These are phyloP conservation scores for Syngnathus rostellatus DNA, from an alignment of 2,797 vertebrate species.

Conservation along the genomic window DNA sequence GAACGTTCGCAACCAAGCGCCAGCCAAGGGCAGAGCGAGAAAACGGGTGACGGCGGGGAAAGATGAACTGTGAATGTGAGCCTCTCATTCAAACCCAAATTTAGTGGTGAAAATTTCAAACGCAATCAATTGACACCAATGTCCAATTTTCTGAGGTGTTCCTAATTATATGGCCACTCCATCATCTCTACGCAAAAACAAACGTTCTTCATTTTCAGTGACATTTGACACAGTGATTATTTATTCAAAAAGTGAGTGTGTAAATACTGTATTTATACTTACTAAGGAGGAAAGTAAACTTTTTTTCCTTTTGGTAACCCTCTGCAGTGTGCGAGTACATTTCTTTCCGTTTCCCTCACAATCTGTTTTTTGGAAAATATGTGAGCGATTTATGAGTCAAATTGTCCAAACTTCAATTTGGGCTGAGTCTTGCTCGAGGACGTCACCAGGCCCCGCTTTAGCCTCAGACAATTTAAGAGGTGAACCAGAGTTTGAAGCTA, in stretches of 20 bases:
- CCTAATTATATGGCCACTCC: not conserved
- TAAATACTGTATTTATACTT: constrained; percentile 40
- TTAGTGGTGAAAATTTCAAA: not conserved
- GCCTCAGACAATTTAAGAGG: no score
- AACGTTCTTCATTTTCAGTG: not conserved
- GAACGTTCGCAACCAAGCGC: constrained; percentile 61
- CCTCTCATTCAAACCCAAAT: not conserved
- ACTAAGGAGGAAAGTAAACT: constrained; percentile 17
- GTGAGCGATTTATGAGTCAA: not conserved
- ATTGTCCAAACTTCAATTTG: not conserved
- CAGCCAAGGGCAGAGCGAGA: constrained; percentile 54
- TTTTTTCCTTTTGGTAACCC: not conserved
- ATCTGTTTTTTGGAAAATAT: not conserved
- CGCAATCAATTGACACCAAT: no score
- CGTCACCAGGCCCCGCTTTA: no score
- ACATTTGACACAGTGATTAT: not conserved
- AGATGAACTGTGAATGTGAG: constrained; percentile 63
- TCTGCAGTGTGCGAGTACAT: not conserved
- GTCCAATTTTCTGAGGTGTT: not conserved
- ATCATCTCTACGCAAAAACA: not conserved
- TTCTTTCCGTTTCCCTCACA: not conserved
- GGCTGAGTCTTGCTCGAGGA: no score
- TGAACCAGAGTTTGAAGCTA: no score
- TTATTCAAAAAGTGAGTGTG: constrained; percentile 10
- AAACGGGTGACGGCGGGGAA: constrained; percentile 52